Conservation (phyloP, 2,113 vertebrate genomes). For the Ammodytes dubius region DNA sequence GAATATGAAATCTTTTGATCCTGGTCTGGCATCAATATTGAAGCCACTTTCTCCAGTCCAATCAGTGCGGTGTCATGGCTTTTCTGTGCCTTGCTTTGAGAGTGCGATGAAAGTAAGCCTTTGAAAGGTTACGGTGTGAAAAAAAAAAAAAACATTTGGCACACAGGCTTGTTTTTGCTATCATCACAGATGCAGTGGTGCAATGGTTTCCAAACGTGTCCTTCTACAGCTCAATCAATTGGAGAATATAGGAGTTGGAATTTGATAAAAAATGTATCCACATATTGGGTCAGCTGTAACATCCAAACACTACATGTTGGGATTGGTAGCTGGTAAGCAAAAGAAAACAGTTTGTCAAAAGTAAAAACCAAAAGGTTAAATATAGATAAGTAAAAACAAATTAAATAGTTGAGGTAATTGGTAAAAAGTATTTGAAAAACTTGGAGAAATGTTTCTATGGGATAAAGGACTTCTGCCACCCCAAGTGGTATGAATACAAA, state of each 20-base stretch:
- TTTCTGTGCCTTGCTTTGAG: constrained; percentile 39
- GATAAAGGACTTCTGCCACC: not conserved
- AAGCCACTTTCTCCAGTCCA: constrained; percentile 42
- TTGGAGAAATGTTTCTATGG: not conserved
- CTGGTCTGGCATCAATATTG: constrained; percentile 34
- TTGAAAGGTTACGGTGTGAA: constrained; percentile 37
- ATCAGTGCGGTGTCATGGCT: constrained; percentile 50
- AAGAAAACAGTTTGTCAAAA: not conserved
- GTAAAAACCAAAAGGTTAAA: not conserved
- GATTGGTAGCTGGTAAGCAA: not conserved
- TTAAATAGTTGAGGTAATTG: not conserved
- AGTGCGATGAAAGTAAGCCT: constrained; percentile 41
- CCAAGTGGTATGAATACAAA: not conserved
- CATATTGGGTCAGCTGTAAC: not conserved
- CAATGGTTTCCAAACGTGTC: not conserved
- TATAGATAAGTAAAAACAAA: not conserved
- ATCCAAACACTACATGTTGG: not conserved
- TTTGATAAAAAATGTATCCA: not conserved
- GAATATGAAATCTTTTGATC: constrained; percentile 52
- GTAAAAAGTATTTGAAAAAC: not conserved
- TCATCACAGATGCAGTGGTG: not conserved
- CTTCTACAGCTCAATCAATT: not conserved
- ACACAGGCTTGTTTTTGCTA: not conserved
- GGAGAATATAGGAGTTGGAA: not conserved
- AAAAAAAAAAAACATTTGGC: not conserved